phyloP scores from a whole-genome alignment of 2,113 vertebrate species.

The Lepus americanus region DNA sequence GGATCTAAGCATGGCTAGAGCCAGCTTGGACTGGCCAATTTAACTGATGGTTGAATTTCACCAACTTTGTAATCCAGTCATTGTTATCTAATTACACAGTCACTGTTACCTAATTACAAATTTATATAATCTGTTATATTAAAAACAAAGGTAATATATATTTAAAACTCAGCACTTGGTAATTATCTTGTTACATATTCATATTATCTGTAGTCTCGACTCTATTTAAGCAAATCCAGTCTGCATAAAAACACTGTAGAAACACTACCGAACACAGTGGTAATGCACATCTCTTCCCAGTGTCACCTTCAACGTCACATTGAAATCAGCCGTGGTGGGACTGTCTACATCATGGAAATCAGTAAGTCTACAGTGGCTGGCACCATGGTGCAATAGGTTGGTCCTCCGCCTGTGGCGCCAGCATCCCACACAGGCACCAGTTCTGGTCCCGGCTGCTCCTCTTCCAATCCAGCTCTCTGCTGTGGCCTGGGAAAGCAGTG shows the following conservation, averaged over 20 bases:
- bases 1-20: not conserved
- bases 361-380: not conserved
- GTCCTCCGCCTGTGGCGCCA: too few species aligned
- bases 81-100: not conserved
- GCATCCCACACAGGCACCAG: too few species aligned
- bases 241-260: not conserved
- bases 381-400: too few species aligned
- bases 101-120: slow-evolving; percentile 25
- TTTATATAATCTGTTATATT: not conserved
- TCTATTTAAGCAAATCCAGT: not conserved
- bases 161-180: not conserved
- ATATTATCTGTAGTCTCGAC: not conserved
- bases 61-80: not conserved
- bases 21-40: not conserved
- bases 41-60: not conserved
- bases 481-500: too few species aligned
- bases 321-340: not conserved
- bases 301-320: not conserved
- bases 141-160: not conserved
- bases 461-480: too few species aligned
- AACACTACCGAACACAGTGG: not conserved
- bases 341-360: not conserved
- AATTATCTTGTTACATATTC: not conserved
- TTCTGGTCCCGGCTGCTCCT: too few species aligned
- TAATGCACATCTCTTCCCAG: not conserved